Evolutionary conservation across 2,797 vertebrate species (phyloP).

Genomic region (Ficedula albicollis): DNA sequence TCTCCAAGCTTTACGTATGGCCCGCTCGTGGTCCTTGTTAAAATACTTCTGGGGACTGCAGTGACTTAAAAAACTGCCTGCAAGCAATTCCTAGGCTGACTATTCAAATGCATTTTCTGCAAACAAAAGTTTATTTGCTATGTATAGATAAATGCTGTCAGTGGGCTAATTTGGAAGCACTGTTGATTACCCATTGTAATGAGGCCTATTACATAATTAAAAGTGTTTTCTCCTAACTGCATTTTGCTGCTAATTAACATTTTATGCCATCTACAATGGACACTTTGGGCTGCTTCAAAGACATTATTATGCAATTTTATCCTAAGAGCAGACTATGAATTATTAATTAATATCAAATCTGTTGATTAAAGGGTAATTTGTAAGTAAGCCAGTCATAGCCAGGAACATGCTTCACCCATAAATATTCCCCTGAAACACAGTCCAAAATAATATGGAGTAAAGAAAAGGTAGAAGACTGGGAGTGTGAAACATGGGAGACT

Average conservation of each 20-base stretch:
- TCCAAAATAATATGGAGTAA: background rate
- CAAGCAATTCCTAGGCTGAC: conserved; percentile 54
- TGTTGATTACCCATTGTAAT: conserved; percentile 79
- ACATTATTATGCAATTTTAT: conserved; percentile 75
- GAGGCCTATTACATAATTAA: conserved; percentile 80
- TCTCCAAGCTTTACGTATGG: background rate
- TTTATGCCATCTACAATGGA: conserved; percentile 76
- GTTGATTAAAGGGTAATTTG: conserved; percentile 78
- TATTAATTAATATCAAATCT: conserved; percentile 80
- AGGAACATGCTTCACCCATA: background rate
- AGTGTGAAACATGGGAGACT: background rate
- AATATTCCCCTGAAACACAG: background rate
- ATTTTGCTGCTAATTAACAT: conserved; percentile 76
- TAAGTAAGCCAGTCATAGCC: conserved; percentile 66
- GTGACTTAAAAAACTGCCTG: background rate
- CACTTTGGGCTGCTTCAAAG: conserved; percentile 69
- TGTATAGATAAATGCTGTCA: conserved; percentile 68
- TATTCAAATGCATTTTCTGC: conserved; percentile 56
- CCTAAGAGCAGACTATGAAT: conserved; percentile 72
- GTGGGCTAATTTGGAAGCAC: conserved; percentile 71
- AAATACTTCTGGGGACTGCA: background rate
- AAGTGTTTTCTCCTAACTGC: conserved; percentile 74
- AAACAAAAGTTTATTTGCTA: conserved; percentile 73
- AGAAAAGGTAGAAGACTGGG: background rate
- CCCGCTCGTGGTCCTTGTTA: background rate